Conservation (phyloP, 1,140 invertebrate genomes). For the Zaprionus taronus region DNA sequence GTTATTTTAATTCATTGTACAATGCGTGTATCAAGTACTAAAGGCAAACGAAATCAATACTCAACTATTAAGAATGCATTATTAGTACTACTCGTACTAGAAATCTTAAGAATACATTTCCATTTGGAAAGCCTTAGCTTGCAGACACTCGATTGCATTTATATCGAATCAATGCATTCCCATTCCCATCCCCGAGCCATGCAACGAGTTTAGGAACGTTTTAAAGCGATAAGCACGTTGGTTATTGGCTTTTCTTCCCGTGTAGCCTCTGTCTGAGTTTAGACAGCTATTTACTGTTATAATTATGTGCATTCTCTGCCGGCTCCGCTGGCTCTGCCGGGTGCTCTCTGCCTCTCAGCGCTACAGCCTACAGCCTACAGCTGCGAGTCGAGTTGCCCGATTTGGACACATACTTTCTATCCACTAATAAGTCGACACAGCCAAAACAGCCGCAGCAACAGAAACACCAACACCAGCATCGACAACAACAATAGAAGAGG, state of each 20-base stretch:
- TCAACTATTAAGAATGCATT: no score
- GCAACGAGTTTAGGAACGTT: no score
- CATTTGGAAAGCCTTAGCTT: no score
- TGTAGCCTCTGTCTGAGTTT: background rate
- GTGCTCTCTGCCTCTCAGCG: background rate
- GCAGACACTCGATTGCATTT: no score
- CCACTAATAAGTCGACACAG: conserved; percentile 42
- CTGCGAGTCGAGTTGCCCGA: conserved; percentile 15
- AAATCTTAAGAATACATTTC: no score
- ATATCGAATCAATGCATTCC: no score
- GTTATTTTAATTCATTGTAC: no score
- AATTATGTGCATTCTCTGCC: conserved; percentile 18
- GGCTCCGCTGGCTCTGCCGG: background rate
- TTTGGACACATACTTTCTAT: conserved; percentile 66
- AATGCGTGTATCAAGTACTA: no score
- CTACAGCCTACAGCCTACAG: conserved; percentile 11
- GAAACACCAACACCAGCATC: background rate
- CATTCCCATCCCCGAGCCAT: no score
- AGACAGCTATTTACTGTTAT: conserved; percentile 20
- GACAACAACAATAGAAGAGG: conserved; percentile 9
- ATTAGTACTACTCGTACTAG: no score
- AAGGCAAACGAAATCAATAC: no score
- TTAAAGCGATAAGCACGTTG: no score
- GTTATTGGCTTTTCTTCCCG: background rate
- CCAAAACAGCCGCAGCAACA: background rate